phyloP scores from a whole-genome alignment of 92 coral and sea anemone species.

The Actinostola sp. region DNA sequence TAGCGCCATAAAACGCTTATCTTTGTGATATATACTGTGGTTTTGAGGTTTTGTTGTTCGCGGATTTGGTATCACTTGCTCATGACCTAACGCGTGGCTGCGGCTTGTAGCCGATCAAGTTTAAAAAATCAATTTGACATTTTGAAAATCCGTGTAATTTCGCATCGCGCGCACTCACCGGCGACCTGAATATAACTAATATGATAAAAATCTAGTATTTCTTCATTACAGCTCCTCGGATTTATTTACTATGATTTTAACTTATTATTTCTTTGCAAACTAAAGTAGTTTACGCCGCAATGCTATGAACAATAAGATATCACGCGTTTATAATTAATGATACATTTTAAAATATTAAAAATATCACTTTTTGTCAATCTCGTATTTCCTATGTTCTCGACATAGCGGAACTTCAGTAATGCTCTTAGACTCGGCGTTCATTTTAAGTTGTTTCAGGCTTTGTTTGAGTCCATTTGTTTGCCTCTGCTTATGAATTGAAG shows the following conservation, averaged over 20 bases:
- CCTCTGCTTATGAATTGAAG: conserved; percentile 12
- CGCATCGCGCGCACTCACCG: no score
- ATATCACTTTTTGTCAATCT: not conserved
- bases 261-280: no score
- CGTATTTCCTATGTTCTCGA: no score
- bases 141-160: no score
- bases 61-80: no score
- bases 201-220: no score
- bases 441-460: conserved; percentile 21
- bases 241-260: not conserved
- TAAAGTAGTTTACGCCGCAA: no score
- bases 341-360: no score
- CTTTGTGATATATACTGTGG: not conserved
- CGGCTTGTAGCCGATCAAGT: not conserved
- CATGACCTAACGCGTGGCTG: no score
- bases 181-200: no score
- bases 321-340: not conserved
- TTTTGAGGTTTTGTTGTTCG: not conserved
- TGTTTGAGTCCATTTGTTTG: no score
- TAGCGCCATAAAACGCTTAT: not conserved
- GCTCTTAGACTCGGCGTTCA: conserved; percentile 8
- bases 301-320: not conserved
- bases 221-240: not conserved
- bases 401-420: conserved; percentile 17
- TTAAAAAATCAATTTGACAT: no score